A percentile compares a stretch with the other conserved stretches of the same genome.
These are phyloP conservation scores for Drosophila limbata DNA, from an alignment of 2,888 invertebrate species.

Conservation along the genomic window DNA sequence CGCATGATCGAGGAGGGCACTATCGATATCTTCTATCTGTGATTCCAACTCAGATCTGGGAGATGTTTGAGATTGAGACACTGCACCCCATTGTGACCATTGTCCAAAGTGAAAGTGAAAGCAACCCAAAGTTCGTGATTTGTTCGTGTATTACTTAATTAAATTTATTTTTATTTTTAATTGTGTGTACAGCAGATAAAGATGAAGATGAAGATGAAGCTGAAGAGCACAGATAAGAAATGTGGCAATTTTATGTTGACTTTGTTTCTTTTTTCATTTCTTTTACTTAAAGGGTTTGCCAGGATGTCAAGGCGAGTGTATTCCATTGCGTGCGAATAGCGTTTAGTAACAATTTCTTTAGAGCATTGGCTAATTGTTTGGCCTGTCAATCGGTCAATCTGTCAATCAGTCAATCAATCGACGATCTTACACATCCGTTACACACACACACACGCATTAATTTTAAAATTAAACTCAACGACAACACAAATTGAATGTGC, in stretches of 20 bases:
- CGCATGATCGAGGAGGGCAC: conserved; percentile 83
- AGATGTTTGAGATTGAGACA: conserved; percentile 20
- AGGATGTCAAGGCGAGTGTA: conserved; percentile 87
- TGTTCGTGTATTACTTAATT: conserved; percentile 23
- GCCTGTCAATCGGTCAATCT: conserved; percentile 23
- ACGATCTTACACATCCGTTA: conserved; percentile 28
- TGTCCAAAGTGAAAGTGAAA: conserved; percentile 31
- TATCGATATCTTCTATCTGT: conserved; percentile 82
- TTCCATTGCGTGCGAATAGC: conserved; percentile 88
- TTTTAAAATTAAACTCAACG: conserved; percentile 36
- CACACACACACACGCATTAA: conserved; percentile 11
- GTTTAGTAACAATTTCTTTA: conserved; percentile 83
- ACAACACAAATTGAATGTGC: conserved; percentile 45
- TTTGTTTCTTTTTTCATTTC: conserved; percentile 76
- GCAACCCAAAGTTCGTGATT: conserved; percentile 29
- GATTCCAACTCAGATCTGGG: conserved; percentile 33
- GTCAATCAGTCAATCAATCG: conserved; percentile 27
- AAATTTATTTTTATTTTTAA: conserved; percentile 22
- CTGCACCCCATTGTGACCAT: conserved; percentile 37
- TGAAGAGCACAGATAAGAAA: conserved; percentile 32
- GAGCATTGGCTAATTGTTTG: conserved; percentile 46
- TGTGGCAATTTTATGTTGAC: conserved; percentile 72
- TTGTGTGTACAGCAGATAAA: conserved; percentile 29
- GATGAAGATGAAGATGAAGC: conserved; percentile 1
- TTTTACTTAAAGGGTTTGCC: conserved; percentile 85